Evolutionary conservation across 2,888 invertebrate genomes (phyloP).

Genomic region (Eupithecia pulchellata): DNA sequence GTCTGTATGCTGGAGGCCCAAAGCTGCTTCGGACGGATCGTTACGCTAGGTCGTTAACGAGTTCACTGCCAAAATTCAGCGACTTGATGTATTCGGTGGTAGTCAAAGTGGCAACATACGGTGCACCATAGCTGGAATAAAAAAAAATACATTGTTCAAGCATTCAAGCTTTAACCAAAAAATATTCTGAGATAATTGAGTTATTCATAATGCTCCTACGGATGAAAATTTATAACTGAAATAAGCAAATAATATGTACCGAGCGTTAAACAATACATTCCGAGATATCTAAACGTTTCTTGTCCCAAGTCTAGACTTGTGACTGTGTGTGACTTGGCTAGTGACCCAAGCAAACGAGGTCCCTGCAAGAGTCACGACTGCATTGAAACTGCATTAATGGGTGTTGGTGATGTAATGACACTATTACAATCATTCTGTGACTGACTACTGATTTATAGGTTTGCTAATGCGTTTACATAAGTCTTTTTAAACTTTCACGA

Average conservation of each 20-base stretch:
- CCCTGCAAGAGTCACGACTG: slow-evolving; percentile 41
- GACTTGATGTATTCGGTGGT: too few species aligned
- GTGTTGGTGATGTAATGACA: slow-evolving; percentile 42
- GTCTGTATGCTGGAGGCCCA: too few species aligned
- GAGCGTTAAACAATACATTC: not conserved
- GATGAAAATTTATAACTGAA: not conserved
- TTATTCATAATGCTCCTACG: too few species aligned
- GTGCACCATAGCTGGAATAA: not conserved
- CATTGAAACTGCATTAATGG: slow-evolving; percentile 28
- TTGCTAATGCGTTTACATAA: slow-evolving; percentile 31
- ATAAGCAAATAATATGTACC: not conserved
- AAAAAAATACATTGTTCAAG: not conserved
- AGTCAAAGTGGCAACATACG: not conserved
- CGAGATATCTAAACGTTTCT: slow-evolving; percentile 1
- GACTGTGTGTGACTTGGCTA: slow-evolving; percentile 20
- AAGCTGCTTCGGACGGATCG: too few species aligned
- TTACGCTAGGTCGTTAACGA: too few species aligned
- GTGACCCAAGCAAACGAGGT: slow-evolving; percentile 23
- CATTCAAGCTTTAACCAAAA: too few species aligned
- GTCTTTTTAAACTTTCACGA: too few species aligned
- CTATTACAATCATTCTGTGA: slow-evolving; percentile 42
- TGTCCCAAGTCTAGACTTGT: slow-evolving; percentile 33
- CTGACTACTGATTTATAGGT: slow-evolving; percentile 42
- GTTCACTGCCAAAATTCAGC: too few species aligned
- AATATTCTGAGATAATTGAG: too few species aligned